Conservation (phyloP, 2,797 vertebrate species). For the Heliangelus exortis region DNA sequence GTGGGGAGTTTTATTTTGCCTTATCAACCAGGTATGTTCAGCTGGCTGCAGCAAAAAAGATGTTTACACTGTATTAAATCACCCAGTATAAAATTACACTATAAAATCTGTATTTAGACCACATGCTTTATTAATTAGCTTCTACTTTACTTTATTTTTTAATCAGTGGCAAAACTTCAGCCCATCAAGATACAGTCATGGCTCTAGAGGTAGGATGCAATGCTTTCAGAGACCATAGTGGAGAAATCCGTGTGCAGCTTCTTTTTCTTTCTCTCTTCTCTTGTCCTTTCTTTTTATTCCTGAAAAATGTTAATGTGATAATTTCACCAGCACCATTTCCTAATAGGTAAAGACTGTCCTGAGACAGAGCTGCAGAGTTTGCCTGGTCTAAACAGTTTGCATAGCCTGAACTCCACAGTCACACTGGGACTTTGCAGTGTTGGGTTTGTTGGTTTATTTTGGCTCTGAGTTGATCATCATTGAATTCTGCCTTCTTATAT, state of each 20-base stretch:
- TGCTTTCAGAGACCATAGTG: neutral
- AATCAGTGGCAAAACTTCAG: neutral
- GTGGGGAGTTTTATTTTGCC: neutral
- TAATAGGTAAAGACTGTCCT: constrained; percentile 15
- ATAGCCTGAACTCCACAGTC: constrained; percentile 25
- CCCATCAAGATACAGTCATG: neutral
- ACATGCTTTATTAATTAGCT: neutral
- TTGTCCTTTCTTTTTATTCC: neutral
- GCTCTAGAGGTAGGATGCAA: neutral
- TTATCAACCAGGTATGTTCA: neutral
- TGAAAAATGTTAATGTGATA: constrained; percentile 41
- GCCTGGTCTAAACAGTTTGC: constrained; percentile 4
- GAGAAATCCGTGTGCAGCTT: neutral
- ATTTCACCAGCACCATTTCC: constrained; percentile 20
- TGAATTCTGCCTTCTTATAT: constrained; percentile 33
- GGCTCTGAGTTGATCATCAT: constrained; percentile 24
- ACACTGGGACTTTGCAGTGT: constrained; percentile 20
- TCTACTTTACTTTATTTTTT: neutral
- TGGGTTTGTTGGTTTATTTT: constrained; percentile 39
- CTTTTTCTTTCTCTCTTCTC: neutral
- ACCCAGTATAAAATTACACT: neutral
- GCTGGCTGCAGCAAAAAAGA: neutral
- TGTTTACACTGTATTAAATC: neutral
- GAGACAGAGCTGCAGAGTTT: neutral
- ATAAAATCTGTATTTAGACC: neutral